These are phyloP conservation scores for Drosophila bifasciata DNA, from an alignment of 1,140 invertebrate genomes.

Conservation along the genomic window DNA sequence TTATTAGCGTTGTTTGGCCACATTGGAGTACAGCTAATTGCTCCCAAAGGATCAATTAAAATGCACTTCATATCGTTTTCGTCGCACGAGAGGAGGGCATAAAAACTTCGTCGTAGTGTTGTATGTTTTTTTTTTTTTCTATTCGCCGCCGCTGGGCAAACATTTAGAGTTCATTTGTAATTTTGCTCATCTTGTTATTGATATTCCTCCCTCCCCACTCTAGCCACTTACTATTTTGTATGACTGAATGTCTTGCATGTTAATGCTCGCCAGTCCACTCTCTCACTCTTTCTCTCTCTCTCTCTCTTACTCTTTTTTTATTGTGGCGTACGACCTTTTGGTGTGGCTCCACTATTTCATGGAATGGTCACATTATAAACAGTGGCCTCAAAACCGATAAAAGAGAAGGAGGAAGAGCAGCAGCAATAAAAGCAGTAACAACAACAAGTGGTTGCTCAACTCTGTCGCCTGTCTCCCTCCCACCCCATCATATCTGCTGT, in stretches of 20 bases:
- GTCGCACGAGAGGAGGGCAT: conserved; percentile 9
- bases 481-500: background rate
- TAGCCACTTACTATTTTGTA: conserved; percentile 10
- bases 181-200: conserved; percentile 62
- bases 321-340: conserved; percentile 57
- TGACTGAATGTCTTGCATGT: conserved; percentile 48
- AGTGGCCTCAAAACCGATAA: conserved; percentile 52
- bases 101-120: conserved; percentile 16
- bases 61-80: background rate
- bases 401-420: conserved; percentile 19
- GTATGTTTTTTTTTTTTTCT: conserved; percentile 3
- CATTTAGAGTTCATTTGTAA: conserved; percentile 55
- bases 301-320: conserved; percentile 31
- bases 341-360: conserved; percentile 38
- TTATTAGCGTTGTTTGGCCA: background rate
- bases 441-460: conserved; percentile 79
- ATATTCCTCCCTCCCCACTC: conserved; percentile 37
- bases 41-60: conserved; percentile 5
- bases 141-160: conserved; percentile 26
- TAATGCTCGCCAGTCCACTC: conserved; percentile 46
- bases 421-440: conserved; percentile 51
- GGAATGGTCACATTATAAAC: conserved; percentile 29
- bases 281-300: conserved; percentile 12
- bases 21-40: no score
- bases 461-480: conserved; percentile 28